phyloP scores from a whole-genome alignment of 2,797 vertebrate genomes.

The Acanthurus lineatus region DNA sequence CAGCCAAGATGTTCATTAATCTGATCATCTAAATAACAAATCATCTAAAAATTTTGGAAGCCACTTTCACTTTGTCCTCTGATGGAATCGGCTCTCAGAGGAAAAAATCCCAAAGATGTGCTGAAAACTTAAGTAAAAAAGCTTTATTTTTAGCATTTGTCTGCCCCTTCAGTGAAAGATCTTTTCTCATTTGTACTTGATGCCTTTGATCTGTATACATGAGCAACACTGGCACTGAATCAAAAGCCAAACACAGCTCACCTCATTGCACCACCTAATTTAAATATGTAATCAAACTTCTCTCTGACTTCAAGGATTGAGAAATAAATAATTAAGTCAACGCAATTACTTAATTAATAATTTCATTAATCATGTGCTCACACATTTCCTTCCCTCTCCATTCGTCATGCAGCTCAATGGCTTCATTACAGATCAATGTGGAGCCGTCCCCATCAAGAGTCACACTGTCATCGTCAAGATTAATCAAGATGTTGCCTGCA shows the following conservation, averaged over 20 bases:
- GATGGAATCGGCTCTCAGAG: constrained; percentile 15
- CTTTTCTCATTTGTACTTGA: constrained; percentile 16
- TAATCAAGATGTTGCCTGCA: constrained; percentile 89
- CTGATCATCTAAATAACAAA: constrained; percentile 55
- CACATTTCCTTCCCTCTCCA: constrained; percentile 78
- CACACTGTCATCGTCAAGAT: constrained; percentile 84
- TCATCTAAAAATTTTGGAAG: constrained; percentile 40
- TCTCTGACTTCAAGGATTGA: constrained; percentile 60
- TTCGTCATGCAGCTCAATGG: constrained; percentile 83
- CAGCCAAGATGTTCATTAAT: constrained; percentile 62
- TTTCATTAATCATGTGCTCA: constrained; percentile 83
- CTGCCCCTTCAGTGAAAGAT: constrained; percentile 2
- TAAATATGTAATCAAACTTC: constrained; percentile 70
- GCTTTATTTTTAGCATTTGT: neutral
- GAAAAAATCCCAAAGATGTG: constrained; percentile 6
- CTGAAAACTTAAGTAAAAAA: constrained; percentile 16
- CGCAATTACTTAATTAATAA: constrained; percentile 82
- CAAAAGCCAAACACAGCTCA: constrained; percentile 47
- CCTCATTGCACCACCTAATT: constrained; percentile 46
- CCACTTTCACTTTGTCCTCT: constrained; percentile 37
- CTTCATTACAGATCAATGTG: constrained; percentile 88
- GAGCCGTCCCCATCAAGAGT: constrained; percentile 82
- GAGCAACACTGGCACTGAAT: constrained; percentile 16
- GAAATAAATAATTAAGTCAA: constrained; percentile 81
- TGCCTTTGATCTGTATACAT: constrained; percentile 29